Evolutionary conservation across 2,888 invertebrate species (phyloP), one percentile per base, ranked within the genome.

Genomic region (Torymus texanus): DNA sequence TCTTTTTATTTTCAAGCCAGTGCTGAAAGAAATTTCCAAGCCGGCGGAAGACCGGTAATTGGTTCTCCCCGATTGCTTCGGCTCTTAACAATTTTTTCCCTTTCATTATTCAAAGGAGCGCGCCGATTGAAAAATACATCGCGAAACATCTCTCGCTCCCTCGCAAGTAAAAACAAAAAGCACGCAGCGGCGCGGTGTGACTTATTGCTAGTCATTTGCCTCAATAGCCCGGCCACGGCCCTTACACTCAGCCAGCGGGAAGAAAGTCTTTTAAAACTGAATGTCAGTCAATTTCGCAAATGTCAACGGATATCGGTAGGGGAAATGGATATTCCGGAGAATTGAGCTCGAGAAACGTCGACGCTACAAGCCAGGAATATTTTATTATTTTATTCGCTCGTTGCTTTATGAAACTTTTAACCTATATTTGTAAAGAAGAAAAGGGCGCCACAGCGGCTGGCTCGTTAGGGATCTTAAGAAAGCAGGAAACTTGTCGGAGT

Each of bases 221-320:
- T 51, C 51, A n/a, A 63, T 59, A 61, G 13, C 24, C 2, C 2
- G n/a, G n/a, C n/a, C 11, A 0, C 13, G 18, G 10, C 10, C 51
- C 51, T 12, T 50, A 18, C 18, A n/a, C 29, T 29, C 29, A 14
- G n/a, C 29, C 63, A 29, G 50, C 11, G 14, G 3, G 50, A 18
- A 59, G 16, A 50, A 51, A 16, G 51, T 66, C 56, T 78, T 82
- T 83, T 82, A 80, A 83, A 83, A 79, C 81, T 82, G 81, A 80
- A 82, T 81, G 82, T 82, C 82, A 76, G 84, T 87, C 87, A 84
- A 87, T 86, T 87, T 85, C 85, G 82, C 85, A 85, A 85, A 85
- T 86, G 87, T 87, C 87, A 86, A 85, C 86, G 85, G 84, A 83
- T 84, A 84, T 84, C 84, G 82, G 80, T 78, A 83, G 79, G 79